phyloP scores from a whole-genome alignment of 2,113 vertebrate species.

The Mola mola region DNA sequence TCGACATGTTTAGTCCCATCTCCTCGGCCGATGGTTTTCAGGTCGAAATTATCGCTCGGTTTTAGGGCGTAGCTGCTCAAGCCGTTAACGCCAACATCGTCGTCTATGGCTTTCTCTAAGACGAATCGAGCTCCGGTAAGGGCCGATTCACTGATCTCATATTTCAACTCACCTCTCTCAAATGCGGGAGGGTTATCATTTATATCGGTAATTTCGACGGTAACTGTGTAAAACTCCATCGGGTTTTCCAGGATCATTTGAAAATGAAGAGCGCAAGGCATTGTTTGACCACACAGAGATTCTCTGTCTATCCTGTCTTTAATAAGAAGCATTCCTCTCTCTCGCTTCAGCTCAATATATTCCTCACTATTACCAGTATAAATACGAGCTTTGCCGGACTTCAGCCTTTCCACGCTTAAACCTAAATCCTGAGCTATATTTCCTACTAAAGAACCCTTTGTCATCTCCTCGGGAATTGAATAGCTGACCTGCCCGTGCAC shows the following conservation, averaged over 20 bases:
- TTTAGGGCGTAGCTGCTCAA: slow-evolving; percentile 69
- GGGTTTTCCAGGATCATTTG: slow-evolving; percentile 72
- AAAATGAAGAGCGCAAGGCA: slow-evolving; percentile 63
- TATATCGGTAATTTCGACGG: slow-evolving; percentile 61
- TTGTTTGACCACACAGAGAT: slow-evolving; percentile 51
- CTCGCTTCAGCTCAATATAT: slow-evolving; percentile 71
- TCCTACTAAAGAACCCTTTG: slow-evolving; percentile 36
- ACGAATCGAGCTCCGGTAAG: slow-evolving; percentile 51
- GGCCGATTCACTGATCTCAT: slow-evolving; percentile 62
- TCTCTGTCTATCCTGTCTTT: slow-evolving; percentile 71
- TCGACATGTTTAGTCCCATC: slow-evolving; percentile 75
- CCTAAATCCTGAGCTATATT: slow-evolving; percentile 60
- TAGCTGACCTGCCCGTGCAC: slow-evolving; percentile 57
- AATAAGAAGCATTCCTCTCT: slow-evolving; percentile 61
- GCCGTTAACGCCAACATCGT: slow-evolving; percentile 59
- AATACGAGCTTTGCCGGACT: slow-evolving; percentile 69
- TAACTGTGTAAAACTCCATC: slow-evolving; percentile 65
- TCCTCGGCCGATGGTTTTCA: slow-evolving; percentile 57
- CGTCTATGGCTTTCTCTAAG: slow-evolving; percentile 60
- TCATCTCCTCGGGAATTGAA: slow-evolving; percentile 63
- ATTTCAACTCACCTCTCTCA: slow-evolving; percentile 57
- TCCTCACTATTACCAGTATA: slow-evolving; percentile 70
- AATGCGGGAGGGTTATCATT: slow-evolving; percentile 77
- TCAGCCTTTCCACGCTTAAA: slow-evolving; percentile 67
- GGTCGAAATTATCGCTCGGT: slow-evolving; percentile 70